These are phyloP conservation scores for Petaurus breviceps DNA, from an alignment of 2,113 vertebrate species.

Conservation along the genomic window DNA sequence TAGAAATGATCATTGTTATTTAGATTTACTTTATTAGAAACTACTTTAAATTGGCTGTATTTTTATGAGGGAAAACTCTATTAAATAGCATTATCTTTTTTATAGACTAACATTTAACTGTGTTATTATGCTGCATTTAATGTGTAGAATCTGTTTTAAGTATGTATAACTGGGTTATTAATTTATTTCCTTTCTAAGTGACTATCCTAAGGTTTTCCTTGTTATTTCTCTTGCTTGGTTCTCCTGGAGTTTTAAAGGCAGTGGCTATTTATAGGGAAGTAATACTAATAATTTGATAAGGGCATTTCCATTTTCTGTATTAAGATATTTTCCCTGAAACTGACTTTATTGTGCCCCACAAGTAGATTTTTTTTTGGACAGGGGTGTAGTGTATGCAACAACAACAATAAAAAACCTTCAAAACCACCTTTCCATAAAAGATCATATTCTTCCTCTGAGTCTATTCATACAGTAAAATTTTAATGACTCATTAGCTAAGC, in stretches of 20 bases:
- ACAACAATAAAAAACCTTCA: constrained; percentile 48
- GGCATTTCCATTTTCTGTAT: constrained; percentile 3
- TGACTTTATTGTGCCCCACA: constrained; percentile 50
- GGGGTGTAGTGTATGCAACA: not conserved
- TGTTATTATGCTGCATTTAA: not conserved
- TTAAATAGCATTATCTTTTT: constrained; percentile 27
- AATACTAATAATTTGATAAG: constrained; percentile 11
- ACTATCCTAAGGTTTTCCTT: not conserved
- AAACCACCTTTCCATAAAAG: constrained; percentile 73
- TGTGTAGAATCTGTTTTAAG: constrained; percentile 9
- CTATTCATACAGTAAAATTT: constrained; percentile 73
- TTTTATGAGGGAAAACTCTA: constrained; percentile 45
- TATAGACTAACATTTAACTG: not conserved
- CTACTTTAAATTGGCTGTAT: not conserved
- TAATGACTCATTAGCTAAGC: constrained; percentile 79
- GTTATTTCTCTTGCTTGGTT: not conserved
- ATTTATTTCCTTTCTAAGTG: not conserved
- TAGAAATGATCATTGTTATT: not conserved
- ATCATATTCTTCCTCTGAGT: constrained; percentile 48
- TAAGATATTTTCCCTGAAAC: constrained; percentile 8
- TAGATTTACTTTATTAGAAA: constrained; percentile 58
- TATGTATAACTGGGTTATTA: constrained; percentile 13
- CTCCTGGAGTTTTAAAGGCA: not conserved
- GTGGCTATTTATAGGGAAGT: constrained; percentile 11
- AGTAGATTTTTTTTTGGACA: constrained; percentile 56